Evolutionary conservation across 1,140 invertebrate species (phyloP), one percentile per base, ranked within the genome.

Genomic region (Conus betulinus): DNA sequence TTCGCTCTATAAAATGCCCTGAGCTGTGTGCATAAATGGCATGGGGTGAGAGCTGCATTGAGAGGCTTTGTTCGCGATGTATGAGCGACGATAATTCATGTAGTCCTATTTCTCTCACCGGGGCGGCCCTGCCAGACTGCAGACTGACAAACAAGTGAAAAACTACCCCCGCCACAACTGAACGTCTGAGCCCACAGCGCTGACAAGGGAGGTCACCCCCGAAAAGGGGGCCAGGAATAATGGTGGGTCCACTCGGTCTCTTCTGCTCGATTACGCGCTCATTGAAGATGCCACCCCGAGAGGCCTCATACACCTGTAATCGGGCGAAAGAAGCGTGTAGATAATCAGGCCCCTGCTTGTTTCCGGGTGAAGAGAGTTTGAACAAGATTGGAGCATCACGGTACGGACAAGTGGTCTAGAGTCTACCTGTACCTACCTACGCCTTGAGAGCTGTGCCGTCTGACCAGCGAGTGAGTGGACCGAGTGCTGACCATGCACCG

Each of bases 211-310:
- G 57, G 57, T 60, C 57, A 8, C 15, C 67, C 67, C 27, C 10
- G 51, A 81, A 52, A 51, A 20, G 51, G 79, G 39, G 79, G 51
- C 5, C 17, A 53, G 51, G 51, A 23, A 81, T 51, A 81, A 53
- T 81, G 17, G 79, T 7, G 79, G 79, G 79, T 81, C 79, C 79
- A 81, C 79, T 55, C 79, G 51, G 79, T 13, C 51, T 51, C 51
- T 81, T 81, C 79, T 81, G 79, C 79, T 81, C 79, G 79, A 81
- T 81, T 81, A 81, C n/a, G 6, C 79, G 20, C 51, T 17, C 79
- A 81, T 81, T 81, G 79, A 81, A 53, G 79, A 81, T 81, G 79
- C 39, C 79, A 81, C 39, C 39, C 39, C 15, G 11, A 81, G 79
- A 81, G 79, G 79, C 17, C 79, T 55, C 39, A 81, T 81, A 53